Conservation (phyloP, 2,797 vertebrate genomes). For the Cuculus canorus region DNA sequence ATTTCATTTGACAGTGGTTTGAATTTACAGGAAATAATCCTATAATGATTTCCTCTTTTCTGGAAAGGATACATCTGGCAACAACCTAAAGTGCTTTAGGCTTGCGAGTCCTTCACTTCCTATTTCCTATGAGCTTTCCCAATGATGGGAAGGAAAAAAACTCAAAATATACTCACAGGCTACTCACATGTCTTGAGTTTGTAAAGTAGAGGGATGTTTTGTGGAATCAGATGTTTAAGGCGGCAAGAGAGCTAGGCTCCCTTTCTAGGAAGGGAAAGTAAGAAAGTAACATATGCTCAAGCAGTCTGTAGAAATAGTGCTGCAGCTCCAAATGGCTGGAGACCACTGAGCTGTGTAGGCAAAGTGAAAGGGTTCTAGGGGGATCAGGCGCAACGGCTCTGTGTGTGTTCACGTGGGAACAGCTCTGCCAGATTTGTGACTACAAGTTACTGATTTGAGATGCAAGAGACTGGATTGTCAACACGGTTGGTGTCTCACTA, state of each 20-base stretch:
- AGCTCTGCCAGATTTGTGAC: neutral
- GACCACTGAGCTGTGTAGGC: neutral
- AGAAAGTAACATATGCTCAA: neutral
- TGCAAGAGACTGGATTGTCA: neutral
- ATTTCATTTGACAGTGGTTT: neutral
- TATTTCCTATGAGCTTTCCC: neutral
- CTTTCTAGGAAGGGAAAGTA: neutral
- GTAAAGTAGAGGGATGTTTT: neutral
- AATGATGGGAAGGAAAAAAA: neutral
- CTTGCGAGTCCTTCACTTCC: neutral
- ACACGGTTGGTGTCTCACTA: neutral
- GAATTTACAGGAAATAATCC: constrained; percentile 3
- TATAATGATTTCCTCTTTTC: neutral
- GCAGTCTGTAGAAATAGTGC: neutral
- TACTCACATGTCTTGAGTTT: neutral
- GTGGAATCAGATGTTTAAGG: neutral
- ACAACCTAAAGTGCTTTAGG: neutral
- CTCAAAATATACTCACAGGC: neutral
- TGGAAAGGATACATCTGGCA: neutral
- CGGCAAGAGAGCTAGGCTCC: neutral
- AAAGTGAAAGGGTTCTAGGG: neutral
- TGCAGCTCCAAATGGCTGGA: neutral
- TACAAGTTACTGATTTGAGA: neutral
- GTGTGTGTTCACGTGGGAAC: neutral
- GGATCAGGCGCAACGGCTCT: neutral